Base-by-base conservation (phyloP, 2,888 invertebrate genomes). In the Chymomyza fuscimana region DNA sequence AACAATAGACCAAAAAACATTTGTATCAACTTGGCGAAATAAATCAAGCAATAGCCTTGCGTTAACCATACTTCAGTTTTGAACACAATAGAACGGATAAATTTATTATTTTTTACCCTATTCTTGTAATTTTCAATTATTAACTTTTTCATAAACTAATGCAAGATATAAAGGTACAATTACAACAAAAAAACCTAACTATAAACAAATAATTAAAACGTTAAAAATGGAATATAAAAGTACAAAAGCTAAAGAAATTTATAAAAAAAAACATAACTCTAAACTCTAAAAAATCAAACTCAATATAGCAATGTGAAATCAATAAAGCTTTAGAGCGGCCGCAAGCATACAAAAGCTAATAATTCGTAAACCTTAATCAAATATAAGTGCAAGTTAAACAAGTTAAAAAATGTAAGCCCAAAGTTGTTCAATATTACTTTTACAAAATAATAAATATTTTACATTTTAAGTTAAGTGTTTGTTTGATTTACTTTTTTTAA, bases 51-150 rank as follows among this genome's bases (percentile, higher is more conserved):
- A 89, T 86, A 89, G 83, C 82, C 80, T 73, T 74, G 66, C 69
- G 72, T 79, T 74, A 90, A 86, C 90, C 91, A 91, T 74, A 81
- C 81, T 88, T 90, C 72, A 89, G 86, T 90, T 90, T 78, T 70
- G 75, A 76, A 77, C 79, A 81, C 86, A 90, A 90, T 90, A 90
- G 89, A 89, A 89, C 85, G 82, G 89, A 88, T 83, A 78, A 63
- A 78, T 74, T 79, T 76, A 68, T 65, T 76, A 60, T 61, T 29
- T 56, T 60, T 76, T 6, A 40, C 7, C 22, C 51, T 25, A 50
- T 65, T 76, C 74, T 66, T 70, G 46, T 22, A 32, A 12, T 54
- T 64, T 52, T 56, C 9, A 46, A 36, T 58, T 65, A 58, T 59
- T 25, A 58, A 40, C 58, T 40, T 22, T 22, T 65, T 22, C 19